A percentile compares a stretch with the other conserved stretches of the same genome.
Conservation (phyloP, 2,113 vertebrate species). For the Phyllostomus hastatus region DNA sequence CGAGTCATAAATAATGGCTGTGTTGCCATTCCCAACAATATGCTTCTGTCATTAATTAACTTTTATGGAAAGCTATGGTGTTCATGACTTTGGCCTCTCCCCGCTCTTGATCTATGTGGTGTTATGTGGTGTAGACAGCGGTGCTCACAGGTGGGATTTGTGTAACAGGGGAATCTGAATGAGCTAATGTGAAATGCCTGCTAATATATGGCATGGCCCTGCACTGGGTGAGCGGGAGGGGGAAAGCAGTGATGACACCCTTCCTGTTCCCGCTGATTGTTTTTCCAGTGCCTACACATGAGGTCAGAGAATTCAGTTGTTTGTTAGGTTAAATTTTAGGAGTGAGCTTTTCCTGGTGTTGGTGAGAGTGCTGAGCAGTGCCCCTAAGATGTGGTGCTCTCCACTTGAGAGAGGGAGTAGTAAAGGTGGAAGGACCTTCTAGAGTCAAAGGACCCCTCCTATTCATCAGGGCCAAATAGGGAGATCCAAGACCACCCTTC, state of each 20-base stretch:
- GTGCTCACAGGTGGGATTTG: conserved; percentile 66
- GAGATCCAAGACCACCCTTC: not conserved
- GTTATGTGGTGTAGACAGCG: conserved; percentile 69
- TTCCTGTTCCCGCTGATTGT: not conserved
- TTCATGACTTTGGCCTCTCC: conserved; percentile 67
- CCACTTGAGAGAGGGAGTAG: not conserved
- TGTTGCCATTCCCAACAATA: conserved; percentile 60
- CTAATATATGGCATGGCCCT: conserved; percentile 31
- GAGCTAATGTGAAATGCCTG: conserved; percentile 41
- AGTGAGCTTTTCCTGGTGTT: not conserved
- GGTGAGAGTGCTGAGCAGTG: not conserved
- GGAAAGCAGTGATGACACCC: not conserved
- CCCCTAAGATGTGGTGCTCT: not conserved
- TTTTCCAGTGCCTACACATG: not conserved
- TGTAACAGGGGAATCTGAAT: conserved; percentile 53
- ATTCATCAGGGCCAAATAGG: not conserved
- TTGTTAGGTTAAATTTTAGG: not conserved
- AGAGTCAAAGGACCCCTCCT: not conserved
- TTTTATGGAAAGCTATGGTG: conserved; percentile 76
- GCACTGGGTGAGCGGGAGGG: not conserved
- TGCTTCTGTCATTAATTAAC: conserved; percentile 72
- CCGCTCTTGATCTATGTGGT: conserved; percentile 72
- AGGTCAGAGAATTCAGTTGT: not conserved
- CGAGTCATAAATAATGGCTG: conserved; percentile 51
- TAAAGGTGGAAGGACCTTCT: not conserved